These are phyloP conservation scores for Drosophila quadrilineata DNA, from an alignment of 1,140 invertebrate genomes.

Conservation along the genomic window DNA sequence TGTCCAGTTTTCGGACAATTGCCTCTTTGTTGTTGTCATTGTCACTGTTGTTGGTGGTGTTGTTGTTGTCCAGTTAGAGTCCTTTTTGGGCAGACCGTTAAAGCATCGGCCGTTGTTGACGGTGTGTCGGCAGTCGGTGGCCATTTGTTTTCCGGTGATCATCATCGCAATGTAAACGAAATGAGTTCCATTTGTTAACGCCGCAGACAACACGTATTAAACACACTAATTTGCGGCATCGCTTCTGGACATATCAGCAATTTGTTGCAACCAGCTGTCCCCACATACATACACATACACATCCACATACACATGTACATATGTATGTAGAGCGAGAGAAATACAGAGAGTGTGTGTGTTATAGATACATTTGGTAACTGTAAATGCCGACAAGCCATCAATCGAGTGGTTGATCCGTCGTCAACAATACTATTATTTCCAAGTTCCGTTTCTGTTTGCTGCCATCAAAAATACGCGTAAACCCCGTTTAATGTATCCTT, in stretches of 20 bases:
- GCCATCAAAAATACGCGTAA: no score
- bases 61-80: constrained; percentile 17
- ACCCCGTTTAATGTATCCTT: no score
- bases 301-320: neutral
- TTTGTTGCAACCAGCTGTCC: constrained; percentile 71
- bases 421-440: no score
- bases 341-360: no score
- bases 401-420: constrained; percentile 42
- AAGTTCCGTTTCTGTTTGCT: no score
- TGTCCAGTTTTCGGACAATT: neutral
- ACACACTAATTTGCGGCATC: constrained; percentile 80
- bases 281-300: constrained; percentile 23
- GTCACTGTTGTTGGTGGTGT: neutral
- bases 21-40: neutral
- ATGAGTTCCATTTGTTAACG: constrained; percentile 73
- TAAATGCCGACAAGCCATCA: constrained; percentile 17
- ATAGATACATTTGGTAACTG: constrained; percentile 7
- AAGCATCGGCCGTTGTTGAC: constrained; percentile 12
- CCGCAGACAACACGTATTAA: constrained; percentile 67
- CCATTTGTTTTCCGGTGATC: constrained; percentile 74
- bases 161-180: constrained; percentile 71
- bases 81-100: constrained; percentile 2
- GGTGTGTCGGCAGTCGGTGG: constrained; percentile 22
- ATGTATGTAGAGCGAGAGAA: no score
- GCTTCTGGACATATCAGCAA: constrained; percentile 78